Conservation (phyloP, 2,797 vertebrate genomes). For the Channallabes apus region DNA sequence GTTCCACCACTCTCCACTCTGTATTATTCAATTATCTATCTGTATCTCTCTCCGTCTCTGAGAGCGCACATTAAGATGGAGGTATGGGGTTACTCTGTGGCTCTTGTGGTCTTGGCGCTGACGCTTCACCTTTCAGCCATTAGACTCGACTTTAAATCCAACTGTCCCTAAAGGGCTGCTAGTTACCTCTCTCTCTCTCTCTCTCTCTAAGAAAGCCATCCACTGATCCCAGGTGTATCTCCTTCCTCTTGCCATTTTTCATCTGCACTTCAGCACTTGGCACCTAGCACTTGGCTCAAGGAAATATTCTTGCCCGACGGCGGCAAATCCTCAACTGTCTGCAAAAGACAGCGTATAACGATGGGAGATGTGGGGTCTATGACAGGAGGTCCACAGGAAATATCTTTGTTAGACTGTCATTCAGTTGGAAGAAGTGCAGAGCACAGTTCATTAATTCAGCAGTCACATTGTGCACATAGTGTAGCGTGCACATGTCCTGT, state of each 20-base stretch:
- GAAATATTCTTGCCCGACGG: neutral
- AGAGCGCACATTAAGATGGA: conserved; percentile 18
- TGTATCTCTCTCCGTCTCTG: neutral
- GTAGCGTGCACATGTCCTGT: conserved; percentile 29
- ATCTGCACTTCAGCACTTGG: conserved; percentile 5
- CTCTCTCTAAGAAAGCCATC: conserved; percentile 21
- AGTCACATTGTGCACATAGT: conserved; percentile 33
- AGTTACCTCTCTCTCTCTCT: conserved; percentile 9
- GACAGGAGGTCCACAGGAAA: conserved; percentile 36
- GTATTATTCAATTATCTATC: conserved; percentile 13
- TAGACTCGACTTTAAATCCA: conserved; percentile 38
- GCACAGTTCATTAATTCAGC: conserved; percentile 22
- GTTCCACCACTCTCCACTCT: conserved; percentile 18
- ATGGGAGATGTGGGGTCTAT: conserved; percentile 12
- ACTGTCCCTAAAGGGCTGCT: conserved; percentile 23
- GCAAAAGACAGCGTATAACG: neutral
- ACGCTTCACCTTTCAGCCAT: conserved; percentile 42
- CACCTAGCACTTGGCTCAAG: neutral
- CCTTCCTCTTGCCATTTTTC: conserved; percentile 24
- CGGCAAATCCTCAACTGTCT: neutral
- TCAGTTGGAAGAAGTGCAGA: neutral
- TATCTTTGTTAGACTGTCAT: conserved; percentile 30
- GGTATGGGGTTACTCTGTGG: conserved; percentile 32
- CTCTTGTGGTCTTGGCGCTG: conserved; percentile 45
- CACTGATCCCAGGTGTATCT: conserved; percentile 27